phyloP scores from a whole-genome alignment of 2,888 invertebrate species.

The Dendrolimus pini region DNA sequence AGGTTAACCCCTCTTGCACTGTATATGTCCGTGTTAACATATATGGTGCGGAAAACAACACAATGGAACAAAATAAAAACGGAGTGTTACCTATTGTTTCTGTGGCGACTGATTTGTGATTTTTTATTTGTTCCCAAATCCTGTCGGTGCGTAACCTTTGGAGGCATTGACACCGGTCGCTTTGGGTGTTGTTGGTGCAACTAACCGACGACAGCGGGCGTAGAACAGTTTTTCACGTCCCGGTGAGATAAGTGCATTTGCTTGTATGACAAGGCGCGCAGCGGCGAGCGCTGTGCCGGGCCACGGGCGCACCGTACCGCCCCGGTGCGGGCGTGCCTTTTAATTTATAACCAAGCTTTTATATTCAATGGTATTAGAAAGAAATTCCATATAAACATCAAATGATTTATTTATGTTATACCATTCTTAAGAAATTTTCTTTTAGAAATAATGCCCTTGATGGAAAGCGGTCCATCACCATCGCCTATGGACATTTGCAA shows the following conservation, averaged over 20 bases:
- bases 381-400: constrained; percentile 27
- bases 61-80: constrained; percentile 40
- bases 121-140: constrained; percentile 55
- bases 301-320: constrained; percentile 38
- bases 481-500: no score
- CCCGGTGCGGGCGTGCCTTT: constrained; percentile 57
- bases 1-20: no score
- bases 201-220: constrained; percentile 62
- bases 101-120: constrained; percentile 40
- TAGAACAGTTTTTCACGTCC: constrained; percentile 68
- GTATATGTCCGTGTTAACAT: constrained; percentile 18
- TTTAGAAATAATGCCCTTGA: no score
- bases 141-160: constrained; percentile 52
- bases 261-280: constrained; percentile 71
- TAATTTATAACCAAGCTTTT: constrained; percentile 71
- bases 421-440: no score
- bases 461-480: no score
- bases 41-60: constrained; percentile 26
- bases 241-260: constrained; percentile 76
- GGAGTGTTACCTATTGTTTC: constrained; percentile 51
- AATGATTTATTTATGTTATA: neutral
- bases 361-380: constrained; percentile 71
- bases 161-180: constrained; percentile 55
- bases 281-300: constrained; percentile 40
- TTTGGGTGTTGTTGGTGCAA: constrained; percentile 52